phyloP scores from a whole-genome alignment of 2,888 invertebrate genomes.

The Marronus borbonicus region DNA sequence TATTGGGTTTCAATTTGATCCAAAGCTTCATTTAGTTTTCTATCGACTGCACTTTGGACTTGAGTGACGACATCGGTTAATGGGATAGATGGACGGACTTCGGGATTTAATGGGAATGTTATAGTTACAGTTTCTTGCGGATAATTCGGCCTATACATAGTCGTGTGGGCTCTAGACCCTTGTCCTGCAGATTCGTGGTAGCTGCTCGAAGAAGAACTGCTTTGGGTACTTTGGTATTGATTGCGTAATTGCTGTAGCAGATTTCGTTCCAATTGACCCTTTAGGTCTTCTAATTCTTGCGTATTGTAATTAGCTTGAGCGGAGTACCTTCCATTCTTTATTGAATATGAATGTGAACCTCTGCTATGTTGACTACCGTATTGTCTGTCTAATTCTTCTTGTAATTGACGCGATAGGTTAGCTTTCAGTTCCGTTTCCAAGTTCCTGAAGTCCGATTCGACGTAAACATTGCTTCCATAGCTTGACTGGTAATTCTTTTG shows the following conservation, averaged over 20 bases:
- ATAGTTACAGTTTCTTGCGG: no score
- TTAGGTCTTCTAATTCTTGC: conserved; percentile 64
- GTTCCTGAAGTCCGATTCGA: conserved; percentile 57
- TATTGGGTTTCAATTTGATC: conserved; percentile 60
- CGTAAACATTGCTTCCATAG: conserved; percentile 46
- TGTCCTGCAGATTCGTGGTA: conserved; percentile 13
- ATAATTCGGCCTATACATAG: conserved; percentile 38
- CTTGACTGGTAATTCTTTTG: conserved; percentile 12
- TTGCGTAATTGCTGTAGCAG: conserved; percentile 61
- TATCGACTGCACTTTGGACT: conserved; percentile 63
- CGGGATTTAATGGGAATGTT: conserved; percentile 27
- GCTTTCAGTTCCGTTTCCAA: conserved; percentile 64
- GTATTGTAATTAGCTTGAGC: conserved; percentile 63
- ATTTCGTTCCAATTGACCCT: conserved; percentile 62
- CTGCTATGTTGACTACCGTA: conserved; percentile 55
- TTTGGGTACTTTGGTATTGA: conserved; percentile 51
- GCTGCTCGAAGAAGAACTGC: neutral
- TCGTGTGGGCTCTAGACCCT: conserved; percentile 28
- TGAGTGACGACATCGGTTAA: conserved; percentile 63
- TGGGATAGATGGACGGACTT: conserved; percentile 50
- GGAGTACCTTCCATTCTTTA: conserved; percentile 57
- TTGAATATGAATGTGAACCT: conserved; percentile 61
- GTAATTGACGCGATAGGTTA: conserved; percentile 64
- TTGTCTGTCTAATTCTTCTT: conserved; percentile 62
- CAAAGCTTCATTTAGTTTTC: conserved; percentile 62